Percentiles rank a stretch among this genome's conserved stretches.
Evolutionary conservation across 2,888 invertebrate genomes (phyloP).

Genomic region (Steinernema scapterisci): DNA sequence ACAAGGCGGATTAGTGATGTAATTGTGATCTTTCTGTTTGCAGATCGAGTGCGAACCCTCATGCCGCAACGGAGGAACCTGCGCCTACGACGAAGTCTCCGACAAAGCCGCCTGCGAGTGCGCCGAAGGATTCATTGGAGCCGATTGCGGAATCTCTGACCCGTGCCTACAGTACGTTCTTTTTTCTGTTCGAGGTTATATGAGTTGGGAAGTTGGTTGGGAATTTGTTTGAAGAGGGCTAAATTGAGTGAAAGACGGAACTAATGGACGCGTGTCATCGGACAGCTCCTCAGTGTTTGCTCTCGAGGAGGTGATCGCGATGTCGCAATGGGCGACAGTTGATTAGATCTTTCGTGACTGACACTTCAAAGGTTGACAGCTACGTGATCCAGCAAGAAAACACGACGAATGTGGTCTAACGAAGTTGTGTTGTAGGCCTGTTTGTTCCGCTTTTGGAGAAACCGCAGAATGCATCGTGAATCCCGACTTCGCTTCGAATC

Average conservation of each 20-base stretch:
- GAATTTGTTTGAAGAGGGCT: neutral
- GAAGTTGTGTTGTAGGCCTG: neutral
- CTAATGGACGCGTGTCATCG: constrained; percentile 23
- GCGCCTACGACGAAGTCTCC: constrained; percentile 28
- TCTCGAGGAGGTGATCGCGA: neutral
- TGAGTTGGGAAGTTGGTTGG: neutral
- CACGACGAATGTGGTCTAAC: neutral
- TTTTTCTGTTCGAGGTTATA: neutral
- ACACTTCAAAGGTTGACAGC: neutral
- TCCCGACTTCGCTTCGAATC: neutral
- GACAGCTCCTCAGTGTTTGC: constrained; percentile 21
- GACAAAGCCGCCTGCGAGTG: constrained; percentile 47
- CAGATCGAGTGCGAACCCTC: constrained; percentile 34
- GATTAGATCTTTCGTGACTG: neutral
- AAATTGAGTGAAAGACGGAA: constrained; percentile 7
- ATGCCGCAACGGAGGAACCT: constrained; percentile 45
- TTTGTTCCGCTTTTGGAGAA: constrained; percentile 23
- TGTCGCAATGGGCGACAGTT: neutral
- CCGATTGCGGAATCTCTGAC: constrained; percentile 63
- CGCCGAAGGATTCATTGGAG: constrained; percentile 60
- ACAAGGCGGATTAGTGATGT: constrained; percentile 1
- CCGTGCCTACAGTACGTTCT: constrained; percentile 56
- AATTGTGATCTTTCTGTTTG: constrained; percentile 18
- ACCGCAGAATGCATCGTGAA: constrained; percentile 31
- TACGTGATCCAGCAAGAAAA: neutral